These are phyloP conservation scores for Caretta caretta DNA, from an alignment of 2,113 vertebrate genomes.

Conservation along the genomic window DNA sequence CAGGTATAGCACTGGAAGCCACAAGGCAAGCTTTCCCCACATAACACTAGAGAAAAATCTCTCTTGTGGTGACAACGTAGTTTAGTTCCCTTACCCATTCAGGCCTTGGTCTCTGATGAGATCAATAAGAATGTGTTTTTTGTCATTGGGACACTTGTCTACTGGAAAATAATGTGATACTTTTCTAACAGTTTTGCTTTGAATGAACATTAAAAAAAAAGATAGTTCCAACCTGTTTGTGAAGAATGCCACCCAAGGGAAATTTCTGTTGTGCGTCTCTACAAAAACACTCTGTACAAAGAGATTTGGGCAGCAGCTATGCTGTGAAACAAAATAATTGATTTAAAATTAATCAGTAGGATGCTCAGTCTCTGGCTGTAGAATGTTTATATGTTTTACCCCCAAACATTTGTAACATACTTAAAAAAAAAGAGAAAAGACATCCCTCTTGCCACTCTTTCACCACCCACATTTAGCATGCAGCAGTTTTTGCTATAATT, in stretches of 20 bases:
- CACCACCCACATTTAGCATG: background rate
- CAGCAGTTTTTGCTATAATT: background rate
- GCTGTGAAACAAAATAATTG: constrained; percentile 80
- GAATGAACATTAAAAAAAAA: background rate
- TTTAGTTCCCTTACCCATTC: background rate
- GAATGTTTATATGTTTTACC: background rate
- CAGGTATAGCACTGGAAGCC: background rate
- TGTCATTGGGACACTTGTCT: background rate
- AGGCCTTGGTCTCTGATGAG: background rate
- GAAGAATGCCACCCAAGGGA: constrained; percentile 93
- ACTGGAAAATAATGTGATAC: background rate
- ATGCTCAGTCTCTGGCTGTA: fast-evolving
- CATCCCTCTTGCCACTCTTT: background rate
- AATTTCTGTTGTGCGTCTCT: constrained; percentile 90
- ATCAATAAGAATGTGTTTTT: background rate
- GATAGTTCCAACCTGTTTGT: constrained; percentile 87
- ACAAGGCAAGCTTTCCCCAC: background rate
- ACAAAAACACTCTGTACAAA: constrained; percentile 94
- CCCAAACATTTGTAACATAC: background rate
- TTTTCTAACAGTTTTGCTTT: background rate
- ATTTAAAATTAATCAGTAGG: constrained; percentile 11
- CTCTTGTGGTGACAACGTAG: background rate
- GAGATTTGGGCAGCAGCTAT: constrained; percentile 94
- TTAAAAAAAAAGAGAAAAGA: background rate
- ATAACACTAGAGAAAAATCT: background rate